Evolutionary conservation across 1,140 invertebrate species (phyloP), one percentile per base, ranked within the genome.

Genomic region (Pemphigus obesinymphae): DNA sequence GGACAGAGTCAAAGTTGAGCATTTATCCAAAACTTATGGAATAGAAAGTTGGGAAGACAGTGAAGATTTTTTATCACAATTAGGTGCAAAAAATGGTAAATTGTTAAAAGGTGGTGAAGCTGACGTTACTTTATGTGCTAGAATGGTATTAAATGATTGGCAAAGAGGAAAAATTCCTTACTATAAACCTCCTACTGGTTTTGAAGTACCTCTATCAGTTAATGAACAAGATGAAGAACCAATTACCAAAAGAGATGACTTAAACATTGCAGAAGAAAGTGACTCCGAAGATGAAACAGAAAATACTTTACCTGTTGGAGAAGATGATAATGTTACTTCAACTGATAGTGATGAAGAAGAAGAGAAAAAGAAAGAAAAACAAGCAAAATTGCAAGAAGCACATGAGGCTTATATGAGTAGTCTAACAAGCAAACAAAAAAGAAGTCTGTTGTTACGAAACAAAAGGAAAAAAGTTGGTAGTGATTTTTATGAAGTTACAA

Each of bases 61-160:
- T 31, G 91, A 92, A 63, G 95, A 99, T 85, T 99, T 99, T 87
- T 88, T 99, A 63, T 96, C 97, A 86, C 94, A 98, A 87, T 86
- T 99, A 81, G 96, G 97, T 0, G 89, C 89, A 68, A 91, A 92
- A 85, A 92, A 90, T 37, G 98, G 98, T 15, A 97, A 96, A 88
- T 88, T 99, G 58, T 87, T 98, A 2, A 99, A 98, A 87, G 96
- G 96, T 84, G 98, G 97, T 34, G 97, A 99, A 87, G 96, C 98
- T 15, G 97, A 99, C 88, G 89, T 97, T 15, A 88, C 89, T 68
- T 93, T 93, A 68, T 93, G 95, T 20, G 93, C 98, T 0, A 95
- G 94, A 87, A 98, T 98, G 94, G 92, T 99, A 4, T 88, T 99
- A 0, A 99, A 99, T 89, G 98, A 99, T 87, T 99, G 95, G 93